A percentile compares a stretch with the other conserved stretches of the same genome.
phyloP scores from a whole-genome alignment of 2,113 vertebrate species.

The Nansenia antarctica region DNA sequence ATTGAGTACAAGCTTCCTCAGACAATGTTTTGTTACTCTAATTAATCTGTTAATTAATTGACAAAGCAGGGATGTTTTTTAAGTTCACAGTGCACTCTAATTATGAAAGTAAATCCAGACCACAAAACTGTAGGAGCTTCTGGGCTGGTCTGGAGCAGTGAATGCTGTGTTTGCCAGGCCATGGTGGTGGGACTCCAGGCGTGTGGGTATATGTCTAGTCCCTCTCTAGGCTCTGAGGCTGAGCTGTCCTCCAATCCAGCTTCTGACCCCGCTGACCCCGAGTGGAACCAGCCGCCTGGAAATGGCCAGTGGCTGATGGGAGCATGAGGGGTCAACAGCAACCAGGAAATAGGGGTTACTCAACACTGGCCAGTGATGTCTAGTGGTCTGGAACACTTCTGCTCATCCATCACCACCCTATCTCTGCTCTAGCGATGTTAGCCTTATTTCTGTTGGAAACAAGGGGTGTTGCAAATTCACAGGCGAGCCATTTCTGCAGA shows the following conservation, averaged over 20 bases:
- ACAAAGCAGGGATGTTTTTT: too few species aligned
- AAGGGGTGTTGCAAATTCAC: neutral
- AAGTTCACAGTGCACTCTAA: neutral
- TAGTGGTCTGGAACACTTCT: slow-evolving; percentile 58
- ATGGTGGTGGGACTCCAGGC: neutral
- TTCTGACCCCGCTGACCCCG: neutral
- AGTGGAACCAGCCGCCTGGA: slow-evolving; percentile 41
- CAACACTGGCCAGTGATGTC: slow-evolving; percentile 53
- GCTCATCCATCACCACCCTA: slow-evolving; percentile 64
- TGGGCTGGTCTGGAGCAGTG: neutral
- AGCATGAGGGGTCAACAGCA: slow-evolving; percentile 51
- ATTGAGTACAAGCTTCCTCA: neutral
- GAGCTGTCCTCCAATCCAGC: neutral
- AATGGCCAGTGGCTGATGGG: slow-evolving; percentile 60
- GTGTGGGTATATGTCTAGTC: neutral
- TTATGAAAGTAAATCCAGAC: neutral
- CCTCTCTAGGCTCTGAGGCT: neutral
- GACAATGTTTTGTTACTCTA: too few species aligned
- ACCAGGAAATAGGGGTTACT: slow-evolving; percentile 60
- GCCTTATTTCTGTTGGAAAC: slow-evolving; percentile 19
- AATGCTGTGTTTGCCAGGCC: neutral
- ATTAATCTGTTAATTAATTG: too few species aligned
- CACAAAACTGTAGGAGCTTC: neutral
- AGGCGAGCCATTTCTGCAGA: slow-evolving; percentile 40
- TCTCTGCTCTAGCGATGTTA: slow-evolving; percentile 26